These are phyloP conservation scores for Cranoglanis bouderius DNA, from an alignment of 2,113 vertebrate genomes.

Conservation along the genomic window DNA sequence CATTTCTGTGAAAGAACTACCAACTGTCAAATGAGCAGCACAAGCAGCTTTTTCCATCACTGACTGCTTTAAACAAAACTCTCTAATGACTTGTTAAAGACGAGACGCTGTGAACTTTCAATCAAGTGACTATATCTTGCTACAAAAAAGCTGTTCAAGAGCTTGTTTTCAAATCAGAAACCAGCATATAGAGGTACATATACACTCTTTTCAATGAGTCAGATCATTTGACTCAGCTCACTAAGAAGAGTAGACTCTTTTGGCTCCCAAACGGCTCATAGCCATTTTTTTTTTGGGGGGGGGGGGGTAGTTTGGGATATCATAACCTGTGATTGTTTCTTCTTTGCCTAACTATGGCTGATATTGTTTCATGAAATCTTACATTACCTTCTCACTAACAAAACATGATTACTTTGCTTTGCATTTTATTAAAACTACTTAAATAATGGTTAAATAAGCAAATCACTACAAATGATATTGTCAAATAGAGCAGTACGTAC, in stretches of 20 bases:
- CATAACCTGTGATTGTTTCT: neutral
- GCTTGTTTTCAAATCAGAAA: neutral
- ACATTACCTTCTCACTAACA: neutral
- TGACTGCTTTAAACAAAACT: neutral
- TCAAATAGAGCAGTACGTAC: too few relatives aligned
- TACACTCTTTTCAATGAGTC: neutral
- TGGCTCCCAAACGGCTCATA: neutral
- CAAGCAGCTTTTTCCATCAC: neutral
- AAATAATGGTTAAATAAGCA: neutral
- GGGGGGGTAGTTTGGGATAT: neutral
- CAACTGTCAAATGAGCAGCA: neutral
- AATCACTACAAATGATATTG: too few relatives aligned
- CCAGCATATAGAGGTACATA: neutral
- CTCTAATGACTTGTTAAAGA: neutral
- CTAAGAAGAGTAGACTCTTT: neutral
- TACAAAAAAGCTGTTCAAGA: neutral
- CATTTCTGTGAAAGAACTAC: neutral
- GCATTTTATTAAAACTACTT: neutral
- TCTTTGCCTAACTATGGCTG: neutral
- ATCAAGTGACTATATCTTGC: neutral
- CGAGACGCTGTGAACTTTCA: neutral
- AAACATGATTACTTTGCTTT: neutral
- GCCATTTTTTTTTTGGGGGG: too few relatives aligned
- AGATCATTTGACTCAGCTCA: neutral
- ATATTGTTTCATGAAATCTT: neutral